phyloP scores from a whole-genome alignment of 2,797 vertebrate genomes.

The Nasua narica region DNA sequence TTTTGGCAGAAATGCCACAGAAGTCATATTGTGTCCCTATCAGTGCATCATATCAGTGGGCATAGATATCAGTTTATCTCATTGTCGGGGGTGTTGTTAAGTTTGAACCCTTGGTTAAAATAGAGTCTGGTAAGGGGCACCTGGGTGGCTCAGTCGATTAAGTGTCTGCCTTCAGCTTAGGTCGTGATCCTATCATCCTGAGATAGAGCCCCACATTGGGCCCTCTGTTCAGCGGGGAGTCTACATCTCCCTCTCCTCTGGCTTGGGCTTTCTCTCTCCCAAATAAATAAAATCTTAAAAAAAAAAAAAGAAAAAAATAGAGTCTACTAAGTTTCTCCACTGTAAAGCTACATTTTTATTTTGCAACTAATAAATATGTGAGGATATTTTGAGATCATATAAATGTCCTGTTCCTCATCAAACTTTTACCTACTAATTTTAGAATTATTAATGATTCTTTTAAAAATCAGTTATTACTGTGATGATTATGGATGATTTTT shows the following conservation, averaged over 20 bases:
- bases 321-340: neutral
- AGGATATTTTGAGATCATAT: neutral
- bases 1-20: neutral
- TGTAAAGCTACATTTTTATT: neutral
- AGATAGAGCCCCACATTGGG: too few species aligned
- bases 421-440: neutral
- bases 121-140: neutral
- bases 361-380: neutral
- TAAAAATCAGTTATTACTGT: neutral
- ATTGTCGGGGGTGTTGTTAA: neutral
- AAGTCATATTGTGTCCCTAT: neutral
- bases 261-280: too few species aligned
- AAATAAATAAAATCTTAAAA: too few species aligned
- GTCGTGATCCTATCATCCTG: too few species aligned
- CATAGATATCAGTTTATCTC: neutral
- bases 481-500: neutral
- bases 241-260: too few species aligned
- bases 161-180: too few species aligned
- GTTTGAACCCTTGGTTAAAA: neutral
- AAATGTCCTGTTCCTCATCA: neutral
- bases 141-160: too few species aligned
- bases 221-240: too few species aligned
- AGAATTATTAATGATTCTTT: neutral
- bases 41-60: neutral
- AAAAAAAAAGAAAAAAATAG: neutral